phyloP scores from a whole-genome alignment of 2,888 invertebrate species.

The Philaethria dido region DNA sequence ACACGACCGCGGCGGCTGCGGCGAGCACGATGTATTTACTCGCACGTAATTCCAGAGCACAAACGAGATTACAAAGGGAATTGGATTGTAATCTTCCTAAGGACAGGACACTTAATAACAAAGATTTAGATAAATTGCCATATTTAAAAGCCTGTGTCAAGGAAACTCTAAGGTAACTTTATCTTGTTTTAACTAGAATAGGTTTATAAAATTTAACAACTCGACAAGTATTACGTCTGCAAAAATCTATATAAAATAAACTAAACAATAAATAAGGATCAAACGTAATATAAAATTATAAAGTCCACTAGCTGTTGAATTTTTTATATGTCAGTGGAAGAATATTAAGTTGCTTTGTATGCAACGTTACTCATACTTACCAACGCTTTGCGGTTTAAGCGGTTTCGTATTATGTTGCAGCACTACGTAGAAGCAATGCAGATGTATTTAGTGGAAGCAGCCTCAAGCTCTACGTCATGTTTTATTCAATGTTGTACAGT shows the following conservation, averaged over 20 bases:
- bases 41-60: conserved; percentile 87
- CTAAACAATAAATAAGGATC: neutral
- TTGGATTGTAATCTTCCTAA: conserved; percentile 82
- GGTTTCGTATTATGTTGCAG: conserved; percentile 46
- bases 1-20: conserved; percentile 91
- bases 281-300: neutral
- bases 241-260: too few relatives aligned
- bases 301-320: neutral
- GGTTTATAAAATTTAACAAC: too few relatives aligned
- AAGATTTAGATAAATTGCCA: conserved; percentile 86
- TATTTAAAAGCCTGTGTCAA: conserved; percentile 91
- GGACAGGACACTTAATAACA: conserved; percentile 81
- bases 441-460: conserved; percentile 40
- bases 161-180: conserved; percentile 87
- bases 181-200: neutral
- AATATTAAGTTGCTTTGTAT: conserved; percentile 38
- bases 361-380: conserved; percentile 44
- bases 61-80: conserved; percentile 86
- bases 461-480: conserved; percentile 37
- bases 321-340: conserved; percentile 27
- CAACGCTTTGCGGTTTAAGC: conserved; percentile 47
- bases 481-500: conserved; percentile 40
- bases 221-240: too few relatives aligned
- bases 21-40: conserved; percentile 90
- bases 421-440: conserved; percentile 45